Evolutionary conservation across 1,140 invertebrate genomes (phyloP).

Genomic region (Brachionus plicatilis): DNA sequence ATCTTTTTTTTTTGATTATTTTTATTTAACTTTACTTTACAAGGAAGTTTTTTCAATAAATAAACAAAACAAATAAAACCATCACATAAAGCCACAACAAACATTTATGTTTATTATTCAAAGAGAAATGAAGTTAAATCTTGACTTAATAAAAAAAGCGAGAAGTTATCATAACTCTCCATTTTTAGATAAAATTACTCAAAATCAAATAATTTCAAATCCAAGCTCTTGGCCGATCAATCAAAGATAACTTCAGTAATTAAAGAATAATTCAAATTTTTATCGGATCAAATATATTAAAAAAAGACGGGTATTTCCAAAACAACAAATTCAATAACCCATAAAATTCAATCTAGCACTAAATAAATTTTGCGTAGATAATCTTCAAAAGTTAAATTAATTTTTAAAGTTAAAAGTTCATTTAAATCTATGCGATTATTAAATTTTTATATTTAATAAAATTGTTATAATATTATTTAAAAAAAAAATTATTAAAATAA

Average conservation of each 20-base stretch:
- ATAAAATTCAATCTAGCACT: background rate
- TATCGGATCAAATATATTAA: background rate
- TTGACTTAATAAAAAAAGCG: background rate
- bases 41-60: background rate
- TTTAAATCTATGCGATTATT: background rate
- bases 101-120: background rate
- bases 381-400: background rate
- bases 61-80: background rate
- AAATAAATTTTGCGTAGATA: background rate
- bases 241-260: too few relatives aligned
- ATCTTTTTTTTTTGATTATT: background rate
- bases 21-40: background rate
- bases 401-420: background rate
- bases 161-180: background rate
- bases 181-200: background rate
- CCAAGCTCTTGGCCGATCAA: too few relatives aligned
- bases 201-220: background rate
- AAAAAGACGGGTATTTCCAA: background rate
- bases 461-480: too few relatives aligned
- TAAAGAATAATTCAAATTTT: background rate
- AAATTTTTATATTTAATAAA: too few relatives aligned
- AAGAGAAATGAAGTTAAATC: background rate
- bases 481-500: too few relatives aligned
- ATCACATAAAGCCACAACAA: background rate
- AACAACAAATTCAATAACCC: background rate